phyloP scores from a whole-genome alignment of 1,140 invertebrate genomes.

The Helicoverpa zea region DNA sequence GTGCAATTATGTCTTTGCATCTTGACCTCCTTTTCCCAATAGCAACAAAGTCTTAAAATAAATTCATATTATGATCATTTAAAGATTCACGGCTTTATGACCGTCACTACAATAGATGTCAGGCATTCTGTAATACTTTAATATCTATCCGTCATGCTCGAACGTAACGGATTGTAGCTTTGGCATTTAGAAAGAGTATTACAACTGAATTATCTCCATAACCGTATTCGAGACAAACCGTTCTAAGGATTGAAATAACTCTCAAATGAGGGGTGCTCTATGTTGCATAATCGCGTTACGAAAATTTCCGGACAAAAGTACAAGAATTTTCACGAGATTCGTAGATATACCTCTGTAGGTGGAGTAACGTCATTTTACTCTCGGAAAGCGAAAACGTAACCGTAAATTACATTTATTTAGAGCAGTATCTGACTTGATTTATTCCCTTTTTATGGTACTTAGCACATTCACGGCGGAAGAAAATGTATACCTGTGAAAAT shows the following conservation, averaged over 20 bases:
- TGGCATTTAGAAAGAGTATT: not conserved
- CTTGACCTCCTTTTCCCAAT: too few relatives aligned
- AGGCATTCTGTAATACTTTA: slow-evolving; percentile 10
- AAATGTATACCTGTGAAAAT: slow-evolving; percentile 45
- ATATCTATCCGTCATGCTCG: slow-evolving; percentile 6
- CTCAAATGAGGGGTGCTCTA: slow-evolving; percentile 5
- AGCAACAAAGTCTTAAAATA: too few relatives aligned
- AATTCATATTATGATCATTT: too few relatives aligned
- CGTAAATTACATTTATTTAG: slow-evolving; percentile 70
- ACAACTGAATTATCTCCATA: not conserved
- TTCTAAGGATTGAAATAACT: slow-evolving; percentile 22
- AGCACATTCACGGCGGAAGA: slow-evolving; percentile 55
- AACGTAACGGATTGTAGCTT: not conserved
- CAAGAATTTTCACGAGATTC: slow-evolving; percentile 34
- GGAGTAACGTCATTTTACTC: slow-evolving; percentile 56
- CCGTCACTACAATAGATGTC: not conserved
- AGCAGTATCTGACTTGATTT: slow-evolving; percentile 66
- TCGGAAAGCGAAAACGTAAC: slow-evolving; percentile 61
- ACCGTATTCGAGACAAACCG: slow-evolving; percentile 5
- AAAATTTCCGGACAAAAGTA: slow-evolving; percentile 41
- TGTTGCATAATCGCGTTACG: slow-evolving; percentile 37
- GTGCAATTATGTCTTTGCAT: not conserved
- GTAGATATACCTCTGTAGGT: slow-evolving; percentile 29
- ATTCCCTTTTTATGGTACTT: slow-evolving; percentile 64
- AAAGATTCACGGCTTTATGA: slow-evolving; percentile 3